Conservation (phyloP, 2,113 vertebrate species). For the Prunella fulvescens region DNA sequence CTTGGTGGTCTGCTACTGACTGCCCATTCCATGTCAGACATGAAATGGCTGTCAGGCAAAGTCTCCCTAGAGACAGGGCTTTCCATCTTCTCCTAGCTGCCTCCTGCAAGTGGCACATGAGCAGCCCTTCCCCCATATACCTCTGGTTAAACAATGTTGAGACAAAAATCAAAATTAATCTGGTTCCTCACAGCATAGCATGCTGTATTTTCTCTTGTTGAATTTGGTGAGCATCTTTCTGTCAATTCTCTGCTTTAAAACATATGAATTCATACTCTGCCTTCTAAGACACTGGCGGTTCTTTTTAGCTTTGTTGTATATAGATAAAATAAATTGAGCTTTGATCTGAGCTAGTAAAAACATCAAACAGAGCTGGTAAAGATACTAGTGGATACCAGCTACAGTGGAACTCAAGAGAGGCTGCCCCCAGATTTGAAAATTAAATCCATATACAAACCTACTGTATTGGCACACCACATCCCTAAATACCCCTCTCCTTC, state of each 20-base stretch:
- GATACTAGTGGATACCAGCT: not conserved
- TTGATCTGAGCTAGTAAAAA: not conserved
- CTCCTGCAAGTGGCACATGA: not conserved
- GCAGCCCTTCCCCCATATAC: not conserved
- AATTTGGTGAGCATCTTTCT: not conserved
- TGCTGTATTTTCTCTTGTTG: not conserved
- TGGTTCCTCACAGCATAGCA: not conserved
- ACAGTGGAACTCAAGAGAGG: not conserved
- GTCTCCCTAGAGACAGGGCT: not conserved
- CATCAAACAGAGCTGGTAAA: not conserved
- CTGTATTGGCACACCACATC: fast-evolving
- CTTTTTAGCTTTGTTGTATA: not conserved
- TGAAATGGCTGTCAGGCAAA: not conserved
- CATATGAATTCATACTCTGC: not conserved
- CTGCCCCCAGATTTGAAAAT: not conserved
- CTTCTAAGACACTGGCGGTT: not conserved
- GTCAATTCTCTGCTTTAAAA: not conserved
- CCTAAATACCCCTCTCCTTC: not conserved
- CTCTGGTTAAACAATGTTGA: not conserved
- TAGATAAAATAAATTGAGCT: not conserved
- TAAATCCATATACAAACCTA: not conserved
- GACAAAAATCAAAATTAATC: not conserved
- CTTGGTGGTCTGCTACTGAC: not conserved
- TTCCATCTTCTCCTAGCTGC: not conserved
- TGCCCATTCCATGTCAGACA: not conserved